Conservation (phyloP, 1,140 invertebrate species). For the Eriosoma lanigerum region DNA sequence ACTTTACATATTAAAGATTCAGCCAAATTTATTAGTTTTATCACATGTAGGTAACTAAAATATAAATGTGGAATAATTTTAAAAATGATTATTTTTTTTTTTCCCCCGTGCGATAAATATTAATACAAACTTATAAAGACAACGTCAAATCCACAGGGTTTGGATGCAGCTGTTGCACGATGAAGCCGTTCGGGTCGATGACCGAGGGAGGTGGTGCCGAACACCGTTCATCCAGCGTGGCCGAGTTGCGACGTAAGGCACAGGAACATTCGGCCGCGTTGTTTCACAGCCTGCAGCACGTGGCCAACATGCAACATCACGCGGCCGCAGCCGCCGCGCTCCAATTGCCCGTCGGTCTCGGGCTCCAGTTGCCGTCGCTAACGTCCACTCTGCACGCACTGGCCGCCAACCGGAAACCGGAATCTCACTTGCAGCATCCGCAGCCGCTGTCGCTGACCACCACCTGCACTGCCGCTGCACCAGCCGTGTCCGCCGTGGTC, state of each 20-base stretch:
- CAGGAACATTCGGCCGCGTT: constrained; percentile 87
- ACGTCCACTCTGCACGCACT: constrained; percentile 57
- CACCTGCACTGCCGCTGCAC: neutral
- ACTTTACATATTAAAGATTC: too few species aligned
- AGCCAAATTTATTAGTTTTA: too few species aligned
- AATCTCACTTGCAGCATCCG: constrained; percentile 25
- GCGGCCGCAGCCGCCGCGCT: constrained; percentile 59
- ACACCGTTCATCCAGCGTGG: constrained; percentile 77
- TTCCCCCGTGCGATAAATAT: too few species aligned
- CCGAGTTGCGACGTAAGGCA: constrained; percentile 82
- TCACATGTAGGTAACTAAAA: too few species aligned
- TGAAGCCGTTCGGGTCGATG: constrained; percentile 62
- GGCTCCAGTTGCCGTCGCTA: constrained; percentile 63
- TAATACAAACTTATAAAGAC: too few species aligned
- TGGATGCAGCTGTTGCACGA: constrained; percentile 76
- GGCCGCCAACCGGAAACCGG: constrained; percentile 52
- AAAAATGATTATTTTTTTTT: too few species aligned
- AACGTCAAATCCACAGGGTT: constrained; percentile 60
- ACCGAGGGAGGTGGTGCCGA: constrained; percentile 56
- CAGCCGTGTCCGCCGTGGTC: neutral
- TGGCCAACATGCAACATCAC: constrained; percentile 61
- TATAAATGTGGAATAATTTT: too few species aligned
- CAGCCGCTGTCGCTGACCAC: constrained; percentile 37
- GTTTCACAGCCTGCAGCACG: constrained; percentile 69
- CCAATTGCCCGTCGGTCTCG: constrained; percentile 56